phyloP scores from a whole-genome alignment of 2,888 invertebrate species.

The Machimus atricapillus region DNA sequence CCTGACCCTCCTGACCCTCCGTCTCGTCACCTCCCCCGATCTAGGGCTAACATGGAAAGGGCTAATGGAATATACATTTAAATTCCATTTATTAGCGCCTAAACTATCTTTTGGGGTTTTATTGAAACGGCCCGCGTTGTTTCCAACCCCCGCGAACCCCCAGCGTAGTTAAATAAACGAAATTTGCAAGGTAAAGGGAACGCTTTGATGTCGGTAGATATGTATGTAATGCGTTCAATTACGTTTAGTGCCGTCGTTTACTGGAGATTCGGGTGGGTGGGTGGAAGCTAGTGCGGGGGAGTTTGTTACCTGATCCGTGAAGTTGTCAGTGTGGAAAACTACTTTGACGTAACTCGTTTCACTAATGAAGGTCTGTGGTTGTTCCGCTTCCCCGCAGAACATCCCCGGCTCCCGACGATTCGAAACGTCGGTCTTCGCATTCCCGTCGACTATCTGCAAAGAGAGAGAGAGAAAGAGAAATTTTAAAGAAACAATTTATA shows the following conservation, averaged over 20 bases:
- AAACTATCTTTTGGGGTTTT: background rate
- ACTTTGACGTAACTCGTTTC: conserved; percentile 93
- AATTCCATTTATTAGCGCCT: conserved; percentile 14
- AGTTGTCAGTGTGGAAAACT: conserved; percentile 90
- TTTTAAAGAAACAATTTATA: background rate
- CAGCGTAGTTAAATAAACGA: conserved; percentile 13
- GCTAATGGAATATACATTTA: conserved; percentile 24
- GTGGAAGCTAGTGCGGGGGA: background rate
- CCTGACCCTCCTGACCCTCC: background rate
- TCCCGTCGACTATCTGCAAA: conserved; percentile 86
- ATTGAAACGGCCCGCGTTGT: background rate
- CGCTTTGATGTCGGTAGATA: conserved; percentile 20
- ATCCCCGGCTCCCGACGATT: conserved; percentile 88
- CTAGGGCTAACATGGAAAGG: background rate
- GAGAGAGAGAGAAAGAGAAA: conserved; percentile 54
- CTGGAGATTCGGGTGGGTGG: background rate
- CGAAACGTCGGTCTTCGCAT: conserved; percentile 86
- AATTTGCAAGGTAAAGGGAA: conserved; percentile 16
- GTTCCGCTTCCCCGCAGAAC: conserved; percentile 93
- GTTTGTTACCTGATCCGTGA: conserved; percentile 77
- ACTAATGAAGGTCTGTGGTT: conserved; percentile 92
- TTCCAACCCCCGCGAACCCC: background rate
- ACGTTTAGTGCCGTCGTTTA: conserved; percentile 21
- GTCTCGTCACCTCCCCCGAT: background rate
- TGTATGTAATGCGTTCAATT: conserved; percentile 33